phyloP scores from a whole-genome alignment of 1,140 invertebrate genomes.

The Portunus trituberculatus region DNA sequence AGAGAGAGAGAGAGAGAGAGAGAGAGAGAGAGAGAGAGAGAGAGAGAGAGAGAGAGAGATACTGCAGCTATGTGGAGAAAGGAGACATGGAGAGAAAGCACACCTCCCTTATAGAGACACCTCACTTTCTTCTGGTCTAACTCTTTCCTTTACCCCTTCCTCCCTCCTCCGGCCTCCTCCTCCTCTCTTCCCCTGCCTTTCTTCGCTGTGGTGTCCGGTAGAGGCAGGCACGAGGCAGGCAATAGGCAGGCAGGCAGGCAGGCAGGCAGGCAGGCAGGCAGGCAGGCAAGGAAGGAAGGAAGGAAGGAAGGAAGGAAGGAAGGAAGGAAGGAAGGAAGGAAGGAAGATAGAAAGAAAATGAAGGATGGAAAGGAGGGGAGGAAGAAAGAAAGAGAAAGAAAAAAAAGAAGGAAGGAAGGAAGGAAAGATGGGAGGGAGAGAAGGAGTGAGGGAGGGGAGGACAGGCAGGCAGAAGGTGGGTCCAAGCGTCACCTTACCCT shows the following conservation, averaged over 20 bases:
- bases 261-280: not conserved
- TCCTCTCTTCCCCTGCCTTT: not conserved
- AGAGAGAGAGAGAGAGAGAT: conserved; percentile 40
- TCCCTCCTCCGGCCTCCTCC: not conserved
- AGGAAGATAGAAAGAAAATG: not conserved
- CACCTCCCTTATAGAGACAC: no score
- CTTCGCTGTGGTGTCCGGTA: not conserved
- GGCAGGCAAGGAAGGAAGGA: not conserved
- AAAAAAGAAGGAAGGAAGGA: no score
- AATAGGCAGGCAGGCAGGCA: not conserved
- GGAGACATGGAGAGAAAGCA: not conserved
- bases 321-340: not conserved
- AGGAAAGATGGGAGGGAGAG: no score
- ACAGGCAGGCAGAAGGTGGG: not conserved
- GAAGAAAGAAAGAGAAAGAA: conserved; percentile 37
- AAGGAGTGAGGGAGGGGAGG: no score
- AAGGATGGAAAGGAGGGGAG: not conserved
- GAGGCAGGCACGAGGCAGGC: not conserved
- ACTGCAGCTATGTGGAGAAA: no score
- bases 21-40: conserved; percentile 26
- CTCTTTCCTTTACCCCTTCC: no score
- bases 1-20: not conserved
- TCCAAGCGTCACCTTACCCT: not conserved
- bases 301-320: not conserved
- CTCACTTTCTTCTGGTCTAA: not conserved